These are phyloP conservation scores for Drosophila ercepeae DNA, from an alignment of 1,140 invertebrate genomes.

Conservation along the genomic window DNA sequence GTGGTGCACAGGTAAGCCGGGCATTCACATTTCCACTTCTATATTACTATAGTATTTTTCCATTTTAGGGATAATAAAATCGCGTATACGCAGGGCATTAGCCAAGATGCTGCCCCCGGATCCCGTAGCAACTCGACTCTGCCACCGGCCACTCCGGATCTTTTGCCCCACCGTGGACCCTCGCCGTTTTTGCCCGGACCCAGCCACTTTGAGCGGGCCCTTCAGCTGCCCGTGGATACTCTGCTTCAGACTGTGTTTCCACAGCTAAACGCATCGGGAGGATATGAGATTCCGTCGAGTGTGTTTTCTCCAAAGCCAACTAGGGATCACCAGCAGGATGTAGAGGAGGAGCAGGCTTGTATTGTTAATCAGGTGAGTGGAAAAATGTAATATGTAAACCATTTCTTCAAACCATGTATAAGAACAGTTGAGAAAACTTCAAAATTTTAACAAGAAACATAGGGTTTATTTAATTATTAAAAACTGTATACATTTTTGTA, in stretches of 20 bases:
- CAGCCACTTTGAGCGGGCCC: constrained; percentile 75
- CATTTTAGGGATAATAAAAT: constrained; percentile 78
- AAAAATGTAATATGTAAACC: too few relatives aligned
- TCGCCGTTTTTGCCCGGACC: constrained; percentile 81
- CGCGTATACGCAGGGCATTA: constrained; percentile 75
- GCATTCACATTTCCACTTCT: neutral
- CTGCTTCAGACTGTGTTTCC: constrained; percentile 84
- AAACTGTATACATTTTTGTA: too few relatives aligned
- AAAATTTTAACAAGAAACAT: too few relatives aligned
- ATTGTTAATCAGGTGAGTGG: constrained; percentile 84
- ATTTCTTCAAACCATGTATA: too few relatives aligned
- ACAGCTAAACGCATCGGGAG: constrained; percentile 76
- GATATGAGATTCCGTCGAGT: constrained; percentile 62
- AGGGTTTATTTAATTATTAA: too few relatives aligned
- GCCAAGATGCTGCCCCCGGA: constrained; percentile 47
- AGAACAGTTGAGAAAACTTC: too few relatives aligned
- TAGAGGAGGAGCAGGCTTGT: constrained; percentile 79
- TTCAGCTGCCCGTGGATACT: constrained; percentile 75
- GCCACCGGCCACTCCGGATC: constrained; percentile 60
- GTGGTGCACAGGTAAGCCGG: constrained; percentile 87
- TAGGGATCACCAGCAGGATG: constrained; percentile 83
- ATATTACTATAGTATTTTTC: neutral
- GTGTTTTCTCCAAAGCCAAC: constrained; percentile 77
- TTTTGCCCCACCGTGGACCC: constrained; percentile 70
- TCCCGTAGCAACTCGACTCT: constrained; percentile 65